Percentiles rank a stretch among this genome's conserved stretches.
These are phyloP conservation scores for Gambusia affinis DNA, from an alignment of 2,113 vertebrate genomes.

Conservation along the genomic window DNA sequence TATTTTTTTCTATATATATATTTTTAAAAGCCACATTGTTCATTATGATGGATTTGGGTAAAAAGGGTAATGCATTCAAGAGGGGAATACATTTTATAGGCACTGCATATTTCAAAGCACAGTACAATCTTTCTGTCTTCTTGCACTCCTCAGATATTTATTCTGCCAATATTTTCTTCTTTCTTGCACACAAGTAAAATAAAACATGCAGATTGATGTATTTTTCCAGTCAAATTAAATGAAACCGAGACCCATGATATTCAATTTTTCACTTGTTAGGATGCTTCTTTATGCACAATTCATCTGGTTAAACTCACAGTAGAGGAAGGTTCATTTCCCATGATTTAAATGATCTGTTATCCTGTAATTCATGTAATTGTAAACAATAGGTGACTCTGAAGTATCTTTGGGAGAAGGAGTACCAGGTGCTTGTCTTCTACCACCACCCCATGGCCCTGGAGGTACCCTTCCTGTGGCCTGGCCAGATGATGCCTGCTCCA, in stretches of 20 bases:
- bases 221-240: not conserved
- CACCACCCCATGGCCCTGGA: constrained; percentile 96
- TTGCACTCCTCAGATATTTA: too few species aligned
- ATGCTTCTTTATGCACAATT: too few species aligned
- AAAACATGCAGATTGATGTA: not conserved
- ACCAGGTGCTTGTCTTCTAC: constrained; percentile 96
- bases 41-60: too few species aligned
- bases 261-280: not conserved
- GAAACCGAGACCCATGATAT: too few species aligned
- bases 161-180: not conserved
- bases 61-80: too few species aligned
- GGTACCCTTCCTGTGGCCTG: constrained; percentile 96
- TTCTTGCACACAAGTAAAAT: not conserved
- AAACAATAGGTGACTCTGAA: constrained; percentile 84
- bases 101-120: not conserved
- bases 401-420: constrained; percentile 97
- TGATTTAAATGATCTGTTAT: not conserved
- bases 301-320: not conserved
- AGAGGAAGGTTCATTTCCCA: not conserved
- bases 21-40: too few species aligned
- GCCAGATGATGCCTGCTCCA: constrained; percentile 98
- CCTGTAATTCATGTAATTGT: not conserved
- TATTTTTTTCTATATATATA: too few species aligned
- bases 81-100: too few species aligned
- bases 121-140: not conserved